Evolutionary conservation across 2,113 vertebrate species (phyloP).

Genomic region (Pogona vitticeps): DNA sequence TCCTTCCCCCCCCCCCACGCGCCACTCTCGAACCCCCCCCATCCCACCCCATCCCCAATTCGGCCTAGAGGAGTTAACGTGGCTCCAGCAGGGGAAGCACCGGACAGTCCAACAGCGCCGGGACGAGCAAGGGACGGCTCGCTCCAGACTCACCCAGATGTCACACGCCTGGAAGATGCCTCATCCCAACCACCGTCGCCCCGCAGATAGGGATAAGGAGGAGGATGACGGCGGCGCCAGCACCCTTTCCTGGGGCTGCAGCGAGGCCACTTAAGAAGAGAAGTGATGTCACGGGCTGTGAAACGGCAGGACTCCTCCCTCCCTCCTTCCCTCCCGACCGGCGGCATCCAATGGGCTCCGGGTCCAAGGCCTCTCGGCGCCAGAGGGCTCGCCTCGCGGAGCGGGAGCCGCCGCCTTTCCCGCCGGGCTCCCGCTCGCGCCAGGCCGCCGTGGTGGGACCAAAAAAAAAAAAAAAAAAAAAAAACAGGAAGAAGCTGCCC

Average conservation of each 20-base stretch:
- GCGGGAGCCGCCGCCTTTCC: neutral
- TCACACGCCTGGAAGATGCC: neutral
- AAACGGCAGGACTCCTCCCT: neutral
- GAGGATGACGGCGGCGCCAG: no score
- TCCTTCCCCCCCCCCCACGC: neutral
- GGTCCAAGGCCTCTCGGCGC: conserved; percentile 10
- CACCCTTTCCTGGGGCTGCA: neutral
- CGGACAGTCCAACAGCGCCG: no score
- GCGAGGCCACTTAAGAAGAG: conserved; percentile 4
- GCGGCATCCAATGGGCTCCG: conserved; percentile 33
- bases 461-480: no score
- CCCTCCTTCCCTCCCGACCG: conserved; percentile 18
- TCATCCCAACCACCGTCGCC: neutral
- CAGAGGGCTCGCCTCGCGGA: conserved; percentile 7
- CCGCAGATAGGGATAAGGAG: neutral
- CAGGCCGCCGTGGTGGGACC: no score
- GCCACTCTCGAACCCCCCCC: no score
- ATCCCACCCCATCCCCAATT: no score
- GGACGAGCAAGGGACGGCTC: neutral
- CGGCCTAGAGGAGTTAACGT: neutral
- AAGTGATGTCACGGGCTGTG: conserved; percentile 23
- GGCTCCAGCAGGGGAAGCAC: neutral
- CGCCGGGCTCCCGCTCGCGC: neutral
- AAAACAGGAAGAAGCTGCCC: no score
- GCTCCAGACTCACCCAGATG: conserved; percentile 1